These are phyloP conservation scores for Cryptocephalus moraei DNA, from an alignment of 2,888 invertebrate species.

Conservation along the genomic window DNA sequence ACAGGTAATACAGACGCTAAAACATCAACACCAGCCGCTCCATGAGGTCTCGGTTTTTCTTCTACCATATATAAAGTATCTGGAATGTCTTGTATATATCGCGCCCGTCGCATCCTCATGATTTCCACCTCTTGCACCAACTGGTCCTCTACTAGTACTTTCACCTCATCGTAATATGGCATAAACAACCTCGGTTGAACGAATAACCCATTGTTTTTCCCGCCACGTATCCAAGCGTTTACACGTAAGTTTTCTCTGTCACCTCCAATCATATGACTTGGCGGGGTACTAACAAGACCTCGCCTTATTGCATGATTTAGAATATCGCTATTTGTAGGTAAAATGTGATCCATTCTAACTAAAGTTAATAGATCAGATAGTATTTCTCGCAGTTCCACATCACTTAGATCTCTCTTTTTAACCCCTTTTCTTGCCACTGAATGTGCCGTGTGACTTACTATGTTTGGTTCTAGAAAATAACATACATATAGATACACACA, in stretches of 20 bases:
- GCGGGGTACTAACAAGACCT: slow-evolving; percentile 71
- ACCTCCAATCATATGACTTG: slow-evolving; percentile 76
- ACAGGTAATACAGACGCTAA: slow-evolving; percentile 59
- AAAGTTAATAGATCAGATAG: slow-evolving; percentile 74
- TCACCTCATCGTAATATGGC: slow-evolving; percentile 91
- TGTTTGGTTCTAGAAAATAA: slow-evolving; percentile 63
- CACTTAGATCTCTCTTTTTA: slow-evolving; percentile 71
- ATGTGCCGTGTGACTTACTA: slow-evolving; percentile 87
- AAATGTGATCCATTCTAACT: slow-evolving; percentile 80
- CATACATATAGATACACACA: neutral
- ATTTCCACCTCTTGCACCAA: slow-evolving; percentile 59
- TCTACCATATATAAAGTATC: slow-evolving; percentile 85
- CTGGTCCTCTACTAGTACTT: slow-evolving; percentile 78
- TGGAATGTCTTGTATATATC: slow-evolving; percentile 75
- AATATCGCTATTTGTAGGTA: slow-evolving; percentile 74
- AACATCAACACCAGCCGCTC: slow-evolving; percentile 51
- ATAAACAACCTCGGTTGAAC: slow-evolving; percentile 84
- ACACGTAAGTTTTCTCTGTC: slow-evolving; percentile 55
- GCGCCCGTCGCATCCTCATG: slow-evolving; percentile 33
- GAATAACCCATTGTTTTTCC: slow-evolving; percentile 60
- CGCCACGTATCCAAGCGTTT: slow-evolving; percentile 73
- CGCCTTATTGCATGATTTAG: slow-evolving; percentile 59
- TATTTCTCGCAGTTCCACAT: slow-evolving; percentile 76
- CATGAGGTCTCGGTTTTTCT: slow-evolving; percentile 24
- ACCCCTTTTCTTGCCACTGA: slow-evolving; percentile 78